These are phyloP conservation scores for Presbytis comata DNA, from an alignment of 2,797 vertebrate genomes.

Conservation along the genomic window DNA sequence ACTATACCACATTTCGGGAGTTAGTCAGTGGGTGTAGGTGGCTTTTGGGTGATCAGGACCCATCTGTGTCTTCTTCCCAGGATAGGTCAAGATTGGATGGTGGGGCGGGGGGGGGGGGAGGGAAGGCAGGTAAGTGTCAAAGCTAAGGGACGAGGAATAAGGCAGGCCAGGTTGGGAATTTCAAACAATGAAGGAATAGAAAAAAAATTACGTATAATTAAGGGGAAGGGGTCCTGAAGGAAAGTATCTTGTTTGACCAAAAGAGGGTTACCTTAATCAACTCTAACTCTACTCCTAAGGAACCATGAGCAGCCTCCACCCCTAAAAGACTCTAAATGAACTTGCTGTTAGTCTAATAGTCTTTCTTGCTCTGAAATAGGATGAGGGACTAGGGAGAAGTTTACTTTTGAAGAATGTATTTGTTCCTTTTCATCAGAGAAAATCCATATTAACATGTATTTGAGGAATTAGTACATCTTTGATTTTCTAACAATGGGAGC, in stretches of 20 bases:
- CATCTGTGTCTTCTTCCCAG: neutral
- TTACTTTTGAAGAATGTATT: neutral
- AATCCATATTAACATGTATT: constrained; percentile 30
- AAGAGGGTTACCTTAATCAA: neutral
- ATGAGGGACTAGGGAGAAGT: neutral
- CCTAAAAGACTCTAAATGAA: neutral
- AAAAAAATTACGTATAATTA: neutral
- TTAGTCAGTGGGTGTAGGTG: neutral
- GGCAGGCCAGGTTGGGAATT: neutral
- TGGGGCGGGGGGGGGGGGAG: neutral
- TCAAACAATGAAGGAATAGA: neutral
- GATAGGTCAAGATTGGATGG: neutral
- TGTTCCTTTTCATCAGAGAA: constrained; percentile 38
- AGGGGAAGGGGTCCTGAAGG: neutral
- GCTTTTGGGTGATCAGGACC: neutral
- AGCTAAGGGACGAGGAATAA: neutral
- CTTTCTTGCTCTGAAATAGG: neutral
- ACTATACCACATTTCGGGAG: neutral
- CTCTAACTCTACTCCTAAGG: neutral
- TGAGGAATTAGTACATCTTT: constrained; percentile 50
- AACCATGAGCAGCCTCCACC: neutral
- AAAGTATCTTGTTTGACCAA: neutral
- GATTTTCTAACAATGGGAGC: constrained; percentile 47
- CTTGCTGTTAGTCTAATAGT: neutral
- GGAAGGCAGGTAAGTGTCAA: neutral